Evolutionary conservation across 2,888 invertebrate species (phyloP).

Genomic region (Neocrepidodera transversa): DNA sequence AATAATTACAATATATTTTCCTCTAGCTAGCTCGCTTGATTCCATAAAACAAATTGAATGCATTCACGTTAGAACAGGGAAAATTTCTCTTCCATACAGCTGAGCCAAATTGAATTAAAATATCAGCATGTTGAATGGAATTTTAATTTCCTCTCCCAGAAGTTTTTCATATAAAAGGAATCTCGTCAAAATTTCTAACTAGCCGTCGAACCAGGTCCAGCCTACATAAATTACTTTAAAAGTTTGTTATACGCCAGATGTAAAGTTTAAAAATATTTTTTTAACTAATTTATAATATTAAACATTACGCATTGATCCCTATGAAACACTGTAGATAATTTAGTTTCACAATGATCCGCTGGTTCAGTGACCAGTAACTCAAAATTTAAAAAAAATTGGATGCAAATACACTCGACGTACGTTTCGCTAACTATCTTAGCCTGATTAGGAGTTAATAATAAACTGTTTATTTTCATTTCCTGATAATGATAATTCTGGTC

Average conservation of each 20-base stretch:
- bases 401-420: too few species aligned
- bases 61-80: slow-evolving; percentile 43
- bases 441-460: too few species aligned
- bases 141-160: slow-evolving; percentile 26
- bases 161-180: slow-evolving; percentile 20
- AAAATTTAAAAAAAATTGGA: too few species aligned
- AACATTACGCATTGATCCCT: too few species aligned
- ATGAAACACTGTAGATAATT: too few species aligned
- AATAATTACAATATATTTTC: slow-evolving; percentile 44
- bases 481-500: too few species aligned
- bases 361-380: too few species aligned
- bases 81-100: slow-evolving; percentile 37
- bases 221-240: slow-evolving; percentile 12
- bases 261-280: not conserved
- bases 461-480: too few species aligned
- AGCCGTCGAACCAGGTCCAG: slow-evolving; percentile 10
- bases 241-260: not conserved
- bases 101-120: slow-evolving; percentile 42
- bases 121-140: slow-evolving; percentile 36
- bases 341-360: too few species aligned
- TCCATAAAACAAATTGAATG: slow-evolving; percentile 47
- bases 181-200: slow-evolving; percentile 17
- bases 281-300: too few species aligned
- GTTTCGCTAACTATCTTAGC: too few species aligned
- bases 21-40: slow-evolving; percentile 38